Conservation (phyloP, 2,113 vertebrate genomes). For the Pseudopipra pipra region DNA sequence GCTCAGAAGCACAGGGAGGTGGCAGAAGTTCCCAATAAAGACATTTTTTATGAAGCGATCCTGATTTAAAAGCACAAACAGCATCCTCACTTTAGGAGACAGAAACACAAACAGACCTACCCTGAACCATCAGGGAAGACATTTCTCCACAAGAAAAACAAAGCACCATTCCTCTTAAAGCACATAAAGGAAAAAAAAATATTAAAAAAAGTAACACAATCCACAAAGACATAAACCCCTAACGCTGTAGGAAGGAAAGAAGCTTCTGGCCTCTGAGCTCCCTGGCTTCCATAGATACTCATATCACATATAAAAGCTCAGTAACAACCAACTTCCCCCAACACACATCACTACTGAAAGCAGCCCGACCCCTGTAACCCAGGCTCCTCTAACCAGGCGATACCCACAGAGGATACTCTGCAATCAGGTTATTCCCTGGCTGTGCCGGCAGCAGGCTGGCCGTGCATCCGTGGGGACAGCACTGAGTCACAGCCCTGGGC, state of each 20-base stretch:
- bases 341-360: background rate
- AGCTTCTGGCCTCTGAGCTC: background rate
- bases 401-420: background rate
- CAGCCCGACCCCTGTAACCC: background rate
- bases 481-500: constrained; percentile 13
- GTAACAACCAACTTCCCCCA: background rate
- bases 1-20: background rate
- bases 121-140: background rate
- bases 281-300: background rate
- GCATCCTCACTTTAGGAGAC: background rate
- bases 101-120: background rate
- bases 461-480: background rate
- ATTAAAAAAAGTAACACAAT: background rate
- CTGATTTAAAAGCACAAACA: background rate
- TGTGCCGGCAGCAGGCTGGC: background rate
- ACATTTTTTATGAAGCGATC: background rate
- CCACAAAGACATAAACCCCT: background rate
- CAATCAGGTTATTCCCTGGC: background rate
- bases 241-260: background rate
- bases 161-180: background rate
- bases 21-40: background rate
- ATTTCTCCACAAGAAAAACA: background rate
- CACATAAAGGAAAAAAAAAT: background rate
- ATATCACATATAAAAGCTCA: background rate
- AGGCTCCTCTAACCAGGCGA: background rate